These are phyloP conservation scores for Sebastes hubbsi DNA, from an alignment of 2,797 vertebrate genomes.

Conservation along the genomic window DNA sequence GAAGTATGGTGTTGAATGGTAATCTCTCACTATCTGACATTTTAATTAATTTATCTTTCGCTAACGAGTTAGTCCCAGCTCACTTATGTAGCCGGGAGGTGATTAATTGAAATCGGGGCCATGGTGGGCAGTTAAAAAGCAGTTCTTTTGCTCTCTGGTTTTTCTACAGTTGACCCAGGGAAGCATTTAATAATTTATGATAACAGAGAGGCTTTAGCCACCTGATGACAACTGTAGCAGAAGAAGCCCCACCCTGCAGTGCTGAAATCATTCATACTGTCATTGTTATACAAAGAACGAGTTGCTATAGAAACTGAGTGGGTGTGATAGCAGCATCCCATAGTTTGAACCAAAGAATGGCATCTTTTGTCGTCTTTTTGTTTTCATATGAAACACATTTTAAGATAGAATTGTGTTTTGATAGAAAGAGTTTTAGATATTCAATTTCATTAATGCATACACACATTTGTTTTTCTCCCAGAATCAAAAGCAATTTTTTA, in stretches of 20 bases:
- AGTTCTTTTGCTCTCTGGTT: not conserved
- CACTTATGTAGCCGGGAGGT: not conserved
- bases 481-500: not conserved
- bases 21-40: not conserved
- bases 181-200: slow-evolving; percentile 16
- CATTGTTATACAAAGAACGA: not conserved
- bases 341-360: not conserved
- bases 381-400: not conserved
- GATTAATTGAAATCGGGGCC: slow-evolving; percentile 22
- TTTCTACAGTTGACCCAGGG: not conserved
- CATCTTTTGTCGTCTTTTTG: not conserved
- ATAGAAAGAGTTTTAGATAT: not conserved
- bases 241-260: slow-evolving; percentile 1
- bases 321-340: not conserved
- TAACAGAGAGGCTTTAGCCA: slow-evolving; percentile 12
- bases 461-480: not conserved
- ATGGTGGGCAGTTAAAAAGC: slow-evolving; percentile 8
- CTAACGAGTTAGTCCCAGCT: not conserved
- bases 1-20: not conserved
- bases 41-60: slow-evolving; percentile 6
- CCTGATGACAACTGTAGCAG: slow-evolving; percentile 3
- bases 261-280: slow-evolving; percentile 14
- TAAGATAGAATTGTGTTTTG: not conserved
- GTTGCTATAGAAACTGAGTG: slow-evolving; percentile 51
- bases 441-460: not conserved